Conservation (phyloP, 2,888 invertebrate genomes). For the Scelioninae gen. 2 region DNA sequence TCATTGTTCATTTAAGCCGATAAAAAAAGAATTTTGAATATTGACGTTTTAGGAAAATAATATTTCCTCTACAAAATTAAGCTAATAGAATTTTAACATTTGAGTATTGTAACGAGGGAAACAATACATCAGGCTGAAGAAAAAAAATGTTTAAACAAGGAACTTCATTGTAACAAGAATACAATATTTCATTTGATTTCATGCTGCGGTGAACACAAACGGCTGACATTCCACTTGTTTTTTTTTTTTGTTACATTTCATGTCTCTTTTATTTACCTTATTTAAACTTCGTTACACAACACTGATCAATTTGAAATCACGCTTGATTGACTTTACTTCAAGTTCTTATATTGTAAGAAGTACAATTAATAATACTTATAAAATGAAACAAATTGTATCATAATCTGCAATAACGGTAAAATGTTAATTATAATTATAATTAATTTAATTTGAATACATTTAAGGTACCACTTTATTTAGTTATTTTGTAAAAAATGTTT, state of each 20-base stretch:
- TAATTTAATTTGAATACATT: too few species aligned
- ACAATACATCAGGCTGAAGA: not conserved
- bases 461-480: too few species aligned
- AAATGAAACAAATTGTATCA: too few species aligned
- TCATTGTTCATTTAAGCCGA: too few species aligned
- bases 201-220: slow-evolving; percentile 2
- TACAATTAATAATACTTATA: slow-evolving; percentile 3
- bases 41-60: not conserved
- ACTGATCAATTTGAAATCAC: slow-evolving; percentile 4
- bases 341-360: slow-evolving; percentile 7
- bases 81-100: not conserved
- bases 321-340: not conserved
- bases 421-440: too few species aligned
- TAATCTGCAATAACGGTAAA: too few species aligned
- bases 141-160: not conserved
- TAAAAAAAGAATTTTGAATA: not conserved
- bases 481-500: too few species aligned
- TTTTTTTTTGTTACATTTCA: slow-evolving; percentile 18
- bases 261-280: slow-evolving; percentile 6
- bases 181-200: slow-evolving; percentile 16
- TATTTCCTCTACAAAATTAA: not conserved
- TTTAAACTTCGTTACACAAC: slow-evolving; percentile 11
- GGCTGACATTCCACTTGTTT: slow-evolving; percentile 9
- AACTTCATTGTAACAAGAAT: slow-evolving; percentile 13
- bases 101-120: not conserved